Evolutionary conservation across 2,888 invertebrate genomes (phyloP).

Genomic region (Orchesella flavescens): DNA sequence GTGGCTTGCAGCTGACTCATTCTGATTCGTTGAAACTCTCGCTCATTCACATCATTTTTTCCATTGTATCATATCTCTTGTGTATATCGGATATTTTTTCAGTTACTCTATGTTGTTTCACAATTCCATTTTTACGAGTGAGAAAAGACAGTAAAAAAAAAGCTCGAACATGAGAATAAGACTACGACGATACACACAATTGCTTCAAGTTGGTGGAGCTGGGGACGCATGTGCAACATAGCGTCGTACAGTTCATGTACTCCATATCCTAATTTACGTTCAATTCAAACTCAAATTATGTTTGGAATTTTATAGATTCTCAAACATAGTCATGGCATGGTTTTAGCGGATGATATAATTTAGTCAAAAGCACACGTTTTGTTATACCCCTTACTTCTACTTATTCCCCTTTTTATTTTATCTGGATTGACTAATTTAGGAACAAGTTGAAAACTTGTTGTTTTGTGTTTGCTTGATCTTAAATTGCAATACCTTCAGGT

Average conservation of each 20-base stretch:
- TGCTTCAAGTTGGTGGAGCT: not conserved
- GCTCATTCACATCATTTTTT: too few species aligned
- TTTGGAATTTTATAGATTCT: slow-evolving; percentile 56
- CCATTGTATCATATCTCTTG: too few species aligned
- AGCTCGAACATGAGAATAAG: slow-evolving; percentile 23
- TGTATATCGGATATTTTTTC: too few species aligned
- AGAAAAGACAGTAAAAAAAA: slow-evolving; percentile 28
- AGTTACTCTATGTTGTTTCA: too few species aligned
- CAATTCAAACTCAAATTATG: slow-evolving; percentile 42
- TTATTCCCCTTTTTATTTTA: slow-evolving; percentile 13
- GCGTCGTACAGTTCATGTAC: not conserved
- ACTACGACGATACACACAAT: not conserved
- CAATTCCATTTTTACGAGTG: slow-evolving; percentile 24
- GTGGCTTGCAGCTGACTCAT: too few species aligned
- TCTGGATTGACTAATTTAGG: slow-evolving; percentile 47
- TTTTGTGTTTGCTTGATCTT: slow-evolving; percentile 18
- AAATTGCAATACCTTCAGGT: slow-evolving; percentile 3
- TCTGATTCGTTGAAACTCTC: too few species aligned
- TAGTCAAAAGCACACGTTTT: slow-evolving; percentile 56
- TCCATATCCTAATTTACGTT: slow-evolving; percentile 41
- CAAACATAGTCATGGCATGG: slow-evolving; percentile 25
- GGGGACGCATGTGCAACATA: not conserved
- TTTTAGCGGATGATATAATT: slow-evolving; percentile 48
- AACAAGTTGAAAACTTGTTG: slow-evolving; percentile 56
- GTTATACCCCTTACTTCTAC: too few species aligned